phyloP scores from a whole-genome alignment of 2,888 invertebrate species.

The Dryococelus australis region DNA sequence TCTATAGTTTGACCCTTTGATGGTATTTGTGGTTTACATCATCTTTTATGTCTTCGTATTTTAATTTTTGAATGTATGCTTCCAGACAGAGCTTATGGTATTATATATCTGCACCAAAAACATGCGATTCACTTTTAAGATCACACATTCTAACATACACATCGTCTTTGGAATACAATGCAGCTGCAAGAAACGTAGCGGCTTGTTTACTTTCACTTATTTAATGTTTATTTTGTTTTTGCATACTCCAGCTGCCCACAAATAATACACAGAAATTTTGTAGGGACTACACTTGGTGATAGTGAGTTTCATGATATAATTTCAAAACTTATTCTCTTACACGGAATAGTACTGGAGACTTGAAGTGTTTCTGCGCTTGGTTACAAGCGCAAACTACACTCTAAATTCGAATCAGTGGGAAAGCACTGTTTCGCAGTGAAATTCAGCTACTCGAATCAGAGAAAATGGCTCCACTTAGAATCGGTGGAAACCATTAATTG shows the following conservation, averaged over 20 bases:
- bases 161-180: background rate
- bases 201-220: background rate
- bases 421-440: too few species aligned
- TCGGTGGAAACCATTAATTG: too few species aligned
- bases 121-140: background rate
- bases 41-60: too few species aligned
- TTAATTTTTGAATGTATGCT: too few species aligned
- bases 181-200: background rate
- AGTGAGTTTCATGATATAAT: background rate
- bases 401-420: too few species aligned
- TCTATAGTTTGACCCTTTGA: too few species aligned
- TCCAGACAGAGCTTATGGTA: too few species aligned
- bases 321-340: background rate
- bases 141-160: background rate
- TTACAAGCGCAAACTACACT: background rate
- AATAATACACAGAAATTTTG: background rate
- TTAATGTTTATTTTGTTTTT: background rate
- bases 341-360: background rate
- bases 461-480: too few species aligned
- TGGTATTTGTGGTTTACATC: too few species aligned
- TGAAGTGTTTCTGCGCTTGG: background rate
- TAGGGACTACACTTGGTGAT: background rate
- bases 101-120: background rate
- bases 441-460: too few species aligned
- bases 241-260: background rate